Conservation (phyloP, 2,888 invertebrate species). For the Merodon equestris region DNA sequence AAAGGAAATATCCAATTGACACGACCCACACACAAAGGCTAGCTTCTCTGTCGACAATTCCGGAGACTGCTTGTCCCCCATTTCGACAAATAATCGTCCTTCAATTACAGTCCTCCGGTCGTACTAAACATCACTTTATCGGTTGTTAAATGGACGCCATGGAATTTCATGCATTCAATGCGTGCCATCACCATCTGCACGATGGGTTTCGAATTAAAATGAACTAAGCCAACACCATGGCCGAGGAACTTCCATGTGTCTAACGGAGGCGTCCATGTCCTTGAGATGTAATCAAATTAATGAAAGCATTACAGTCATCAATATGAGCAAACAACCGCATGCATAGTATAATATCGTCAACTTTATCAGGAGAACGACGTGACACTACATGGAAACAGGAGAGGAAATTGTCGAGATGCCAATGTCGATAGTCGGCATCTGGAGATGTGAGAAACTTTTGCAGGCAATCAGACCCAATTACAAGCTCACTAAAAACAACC, state of each 20-base stretch:
- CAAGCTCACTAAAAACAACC: slow-evolving; percentile 49
- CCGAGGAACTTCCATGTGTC: slow-evolving; percentile 7
- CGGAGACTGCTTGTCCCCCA: too few species aligned
- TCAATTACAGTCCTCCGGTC: slow-evolving; percentile 1
- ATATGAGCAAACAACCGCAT: slow-evolving; percentile 9
- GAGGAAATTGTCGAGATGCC: slow-evolving; percentile 1
- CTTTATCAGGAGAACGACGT: slow-evolving; percentile 14
- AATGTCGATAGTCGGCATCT: slow-evolving; percentile 59
- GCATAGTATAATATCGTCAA: not conserved
- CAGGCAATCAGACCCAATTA: slow-evolving; percentile 62
- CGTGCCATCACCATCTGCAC: slow-evolving; percentile 21
- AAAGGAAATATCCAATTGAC: too few species aligned
- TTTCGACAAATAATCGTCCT: slow-evolving; percentile 1
- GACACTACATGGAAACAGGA: not conserved
- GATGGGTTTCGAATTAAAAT: slow-evolving; percentile 29
- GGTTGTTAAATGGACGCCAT: slow-evolving; percentile 22
- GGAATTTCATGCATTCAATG: slow-evolving; percentile 12
- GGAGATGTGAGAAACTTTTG: slow-evolving; percentile 64
- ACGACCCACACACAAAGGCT: too few species aligned
- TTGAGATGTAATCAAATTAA: slow-evolving; percentile 53
- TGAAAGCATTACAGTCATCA: slow-evolving; percentile 56
- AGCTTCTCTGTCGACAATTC: too few species aligned
- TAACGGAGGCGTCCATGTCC: not conserved
- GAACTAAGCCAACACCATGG: slow-evolving; percentile 6
- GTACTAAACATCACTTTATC: slow-evolving; percentile 7